phyloP scores from a whole-genome alignment of 2,797 vertebrate genomes.

The Chaunax sp. region DNA sequence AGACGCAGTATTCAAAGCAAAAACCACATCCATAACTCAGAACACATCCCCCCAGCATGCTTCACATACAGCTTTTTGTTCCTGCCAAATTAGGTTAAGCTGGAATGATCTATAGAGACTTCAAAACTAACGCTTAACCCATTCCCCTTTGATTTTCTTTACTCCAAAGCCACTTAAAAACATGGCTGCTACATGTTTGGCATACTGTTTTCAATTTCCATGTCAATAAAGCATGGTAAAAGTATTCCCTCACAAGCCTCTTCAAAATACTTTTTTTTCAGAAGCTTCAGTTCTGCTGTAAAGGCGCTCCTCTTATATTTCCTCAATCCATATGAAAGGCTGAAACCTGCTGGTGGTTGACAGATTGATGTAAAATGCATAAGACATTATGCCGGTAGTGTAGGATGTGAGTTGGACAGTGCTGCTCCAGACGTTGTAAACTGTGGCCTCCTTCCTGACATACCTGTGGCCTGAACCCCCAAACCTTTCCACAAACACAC shows the following conservation, averaged over 20 bases:
- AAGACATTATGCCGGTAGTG: conserved; percentile 62
- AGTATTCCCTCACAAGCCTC: conserved; percentile 9
- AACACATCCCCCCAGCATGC: conserved; percentile 45
- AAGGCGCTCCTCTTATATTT: conserved; percentile 20
- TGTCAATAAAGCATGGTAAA: conserved; percentile 20
- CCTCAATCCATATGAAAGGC: conserved; percentile 42
- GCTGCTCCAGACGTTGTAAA: conserved; percentile 76
- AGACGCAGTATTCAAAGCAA: conserved; percentile 45
- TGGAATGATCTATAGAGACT: conserved; percentile 64
- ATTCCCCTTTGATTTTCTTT: conserved; percentile 54
- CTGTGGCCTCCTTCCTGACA: conserved; percentile 82
- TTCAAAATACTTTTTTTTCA: conserved; percentile 8
- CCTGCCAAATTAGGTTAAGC: conserved; percentile 67
- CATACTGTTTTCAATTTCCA: conserved; percentile 45
- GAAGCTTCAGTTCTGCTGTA: not conserved
- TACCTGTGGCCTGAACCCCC: conserved; percentile 84
- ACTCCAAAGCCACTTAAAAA: conserved; percentile 58
- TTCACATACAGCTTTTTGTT: conserved; percentile 45
- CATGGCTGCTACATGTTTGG: conserved; percentile 38
- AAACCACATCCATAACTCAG: conserved; percentile 55
- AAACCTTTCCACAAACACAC: conserved; percentile 78
- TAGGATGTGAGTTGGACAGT: conserved; percentile 78
- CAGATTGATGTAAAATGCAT: conserved; percentile 74
- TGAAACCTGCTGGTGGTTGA: conserved; percentile 74
- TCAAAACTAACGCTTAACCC: conserved; percentile 47